These are phyloP conservation scores for Zapornia atra DNA, from an alignment of 2,113 vertebrate species.

Conservation along the genomic window DNA sequence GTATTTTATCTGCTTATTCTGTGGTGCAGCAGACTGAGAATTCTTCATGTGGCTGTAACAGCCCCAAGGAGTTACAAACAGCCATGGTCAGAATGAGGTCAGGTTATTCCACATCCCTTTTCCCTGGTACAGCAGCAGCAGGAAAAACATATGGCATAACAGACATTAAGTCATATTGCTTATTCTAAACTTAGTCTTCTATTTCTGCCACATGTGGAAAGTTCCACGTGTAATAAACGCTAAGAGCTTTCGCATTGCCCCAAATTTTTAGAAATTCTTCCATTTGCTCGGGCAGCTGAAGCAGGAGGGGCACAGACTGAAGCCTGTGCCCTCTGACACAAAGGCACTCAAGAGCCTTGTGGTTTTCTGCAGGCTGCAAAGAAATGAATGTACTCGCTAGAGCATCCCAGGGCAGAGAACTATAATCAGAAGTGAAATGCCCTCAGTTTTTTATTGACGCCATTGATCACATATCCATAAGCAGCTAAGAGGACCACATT, in stretches of 20 bases:
- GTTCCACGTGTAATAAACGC: slow-evolving; percentile 30
- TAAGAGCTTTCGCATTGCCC: neutral
- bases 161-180: slow-evolving; percentile 62
- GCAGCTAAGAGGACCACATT: neutral
- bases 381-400: neutral
- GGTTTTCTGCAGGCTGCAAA: neutral
- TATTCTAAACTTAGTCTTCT: slow-evolving; percentile 41
- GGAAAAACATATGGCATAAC: slow-evolving; percentile 60
- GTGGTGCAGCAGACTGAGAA: neutral
- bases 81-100: slow-evolving; percentile 14
- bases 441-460: neutral
- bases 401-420: neutral
- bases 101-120: slow-evolving; percentile 15
- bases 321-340: neutral
- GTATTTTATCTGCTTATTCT: neutral
- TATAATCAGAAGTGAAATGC: neutral
- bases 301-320: neutral
- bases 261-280: neutral
- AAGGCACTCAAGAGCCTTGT: neutral
- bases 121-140: slow-evolving; percentile 35
- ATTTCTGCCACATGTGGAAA: slow-evolving; percentile 45
- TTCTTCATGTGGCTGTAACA: neutral
- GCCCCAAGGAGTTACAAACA: slow-evolving; percentile 33
- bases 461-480: neutral
- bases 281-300: neutral